These are phyloP conservation scores for Andrena minutula DNA, from an alignment of 2,888 invertebrate species.

Conservation along the genomic window DNA sequence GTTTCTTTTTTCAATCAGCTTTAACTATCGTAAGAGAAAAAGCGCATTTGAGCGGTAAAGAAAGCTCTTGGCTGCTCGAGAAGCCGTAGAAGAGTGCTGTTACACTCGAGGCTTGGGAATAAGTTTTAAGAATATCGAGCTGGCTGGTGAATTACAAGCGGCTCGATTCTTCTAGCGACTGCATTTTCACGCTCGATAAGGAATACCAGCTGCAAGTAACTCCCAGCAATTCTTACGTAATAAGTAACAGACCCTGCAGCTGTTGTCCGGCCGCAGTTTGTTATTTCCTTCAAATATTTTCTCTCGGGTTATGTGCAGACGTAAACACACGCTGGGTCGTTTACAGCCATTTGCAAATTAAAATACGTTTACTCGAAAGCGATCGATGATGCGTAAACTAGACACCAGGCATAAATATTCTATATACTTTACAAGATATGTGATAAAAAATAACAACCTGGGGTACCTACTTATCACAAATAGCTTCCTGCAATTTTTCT, in stretches of 20 bases:
- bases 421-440: too few relatives aligned
- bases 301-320: not conserved
- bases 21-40: not conserved
- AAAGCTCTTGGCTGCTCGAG: not conserved
- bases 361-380: not conserved
- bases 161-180: not conserved
- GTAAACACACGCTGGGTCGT: not conserved
- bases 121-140: not conserved
- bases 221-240: conserved; percentile 6
- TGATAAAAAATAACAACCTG: too few relatives aligned
- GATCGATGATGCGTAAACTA: not conserved
- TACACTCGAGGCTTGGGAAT: not conserved
- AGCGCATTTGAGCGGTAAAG: too few relatives aligned
- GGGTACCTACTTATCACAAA: too few relatives aligned
- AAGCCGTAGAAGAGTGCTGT: not conserved
- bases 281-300: conserved; percentile 16
- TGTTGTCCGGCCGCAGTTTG: not conserved
- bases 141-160: not conserved
- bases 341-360: not conserved
- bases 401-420: not conserved
- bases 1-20: not conserved
- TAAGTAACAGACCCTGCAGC: not conserved
- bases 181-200: conserved; percentile 12
- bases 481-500: too few relatives aligned
- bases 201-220: conserved; percentile 15